Evolutionary conservation across 1,140 invertebrate genomes (phyloP), one percentile per base, ranked within the genome.

Genomic region (Portunus trituberculatus): DNA sequence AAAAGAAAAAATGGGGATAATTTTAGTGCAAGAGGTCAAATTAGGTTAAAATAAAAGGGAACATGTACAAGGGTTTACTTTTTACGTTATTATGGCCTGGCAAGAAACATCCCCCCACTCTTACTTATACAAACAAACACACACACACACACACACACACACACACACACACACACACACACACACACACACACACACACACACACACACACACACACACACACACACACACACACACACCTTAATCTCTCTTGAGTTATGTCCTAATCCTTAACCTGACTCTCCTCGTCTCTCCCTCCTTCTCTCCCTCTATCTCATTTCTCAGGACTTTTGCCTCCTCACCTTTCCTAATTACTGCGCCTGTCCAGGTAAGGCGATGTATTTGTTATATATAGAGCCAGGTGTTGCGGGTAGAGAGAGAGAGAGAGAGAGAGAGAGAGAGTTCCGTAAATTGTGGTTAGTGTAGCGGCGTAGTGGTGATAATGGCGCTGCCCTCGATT

Each of bases 151-250:
- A 76, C 67, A 76, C 67, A 76, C 32, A 89, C 32, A 89, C 32
- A 89, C 32, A 89, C 32, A 89, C 32, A 89, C 32, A 89, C 32
- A 89, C 32, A 89, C 48, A 89, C 32, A 89, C 32, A 89, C 32
- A 89, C 48, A 89, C 32, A 89, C 32, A 89, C 32, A 89, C 48
- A 89, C 32, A 89, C 32, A 89, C 32, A 89, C 48, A 89, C 32
- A 89, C 32, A 89, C 32, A 89, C 48, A 89, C 32, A 89, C 32
- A 89, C 48, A 89, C 32, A 89, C 32, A 89, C 29, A 39, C 29
- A 39, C 29, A 89, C 29, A 89, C 29, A 89, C 87, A 89, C 87
- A 89, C 29, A 88, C 45, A 88, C n/a, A 88, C 86, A 88, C 45
- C 4, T 88, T 88, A 31, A 76, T 76, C 67, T 76, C 25, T 2